A percentile compares a stretch with the other conserved stretches of the same genome.
phyloP scores from a whole-genome alignment of 2,888 invertebrate genomes.

The Cenopis cana region DNA sequence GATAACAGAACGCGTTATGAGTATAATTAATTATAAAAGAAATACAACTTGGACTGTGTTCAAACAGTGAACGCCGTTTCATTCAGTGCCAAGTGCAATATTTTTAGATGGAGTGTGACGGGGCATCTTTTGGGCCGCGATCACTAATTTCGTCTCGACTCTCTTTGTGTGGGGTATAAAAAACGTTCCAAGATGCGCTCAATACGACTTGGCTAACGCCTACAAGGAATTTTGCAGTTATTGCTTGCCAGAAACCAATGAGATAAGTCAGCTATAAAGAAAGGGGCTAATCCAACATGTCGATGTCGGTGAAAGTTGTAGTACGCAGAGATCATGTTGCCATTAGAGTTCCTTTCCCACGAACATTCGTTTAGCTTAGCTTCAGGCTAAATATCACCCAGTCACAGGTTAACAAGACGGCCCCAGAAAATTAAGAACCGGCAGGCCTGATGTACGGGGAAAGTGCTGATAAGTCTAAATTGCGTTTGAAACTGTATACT shows the following conservation, averaged over 20 bases:
- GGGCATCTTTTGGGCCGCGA: conserved; percentile 61
- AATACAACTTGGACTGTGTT: conserved; percentile 70
- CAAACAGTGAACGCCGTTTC: conserved; percentile 75
- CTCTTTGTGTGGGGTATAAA: conserved; percentile 48
- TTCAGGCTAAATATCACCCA: background rate
- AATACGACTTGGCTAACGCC: conserved; percentile 3
- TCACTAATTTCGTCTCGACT: conserved; percentile 57
- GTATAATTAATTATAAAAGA: conserved; percentile 44
- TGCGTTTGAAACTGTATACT: conserved; percentile 23
- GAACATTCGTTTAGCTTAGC: conserved; percentile 9
- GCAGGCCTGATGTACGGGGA: background rate
- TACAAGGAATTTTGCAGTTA: background rate
- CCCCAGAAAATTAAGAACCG: conserved; percentile 3
- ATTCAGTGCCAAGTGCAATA: conserved; percentile 80
- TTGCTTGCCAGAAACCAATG: background rate
- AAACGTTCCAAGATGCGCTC: conserved; percentile 43
- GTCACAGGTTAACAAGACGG: conserved; percentile 22
- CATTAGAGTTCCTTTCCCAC: conserved; percentile 32
- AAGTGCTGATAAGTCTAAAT: conserved; percentile 10
- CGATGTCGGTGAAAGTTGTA: conserved; percentile 28
- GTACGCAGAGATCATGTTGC: conserved; percentile 23
- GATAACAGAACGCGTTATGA: conserved; percentile 43
- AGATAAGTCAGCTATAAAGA: conserved; percentile 12
- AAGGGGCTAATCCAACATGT: conserved; percentile 17
- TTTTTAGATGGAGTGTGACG: conserved; percentile 74